These are phyloP conservation scores for Autographa pulchrina DNA, from an alignment of 2,888 invertebrate genomes.

Conservation along the genomic window DNA sequence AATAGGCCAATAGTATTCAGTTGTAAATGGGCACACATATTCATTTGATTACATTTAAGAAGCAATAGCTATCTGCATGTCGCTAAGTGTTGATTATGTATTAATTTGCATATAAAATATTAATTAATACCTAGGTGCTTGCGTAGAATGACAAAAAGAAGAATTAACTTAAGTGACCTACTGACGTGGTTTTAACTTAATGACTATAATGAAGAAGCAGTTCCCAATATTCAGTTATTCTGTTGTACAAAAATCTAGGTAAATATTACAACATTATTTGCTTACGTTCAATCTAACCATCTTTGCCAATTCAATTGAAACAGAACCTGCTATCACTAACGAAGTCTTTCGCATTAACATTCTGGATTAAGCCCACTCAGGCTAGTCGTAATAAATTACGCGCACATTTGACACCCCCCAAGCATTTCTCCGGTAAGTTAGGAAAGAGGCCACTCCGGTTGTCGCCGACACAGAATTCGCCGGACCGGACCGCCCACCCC, in stretches of 20 bases:
- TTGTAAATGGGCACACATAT: neutral
- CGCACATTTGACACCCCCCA: constrained; percentile 49
- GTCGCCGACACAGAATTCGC: constrained; percentile 75
- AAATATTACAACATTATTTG: neutral
- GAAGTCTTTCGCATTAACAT: constrained; percentile 44
- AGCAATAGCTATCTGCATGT: neutral
- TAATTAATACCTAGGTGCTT: neutral
- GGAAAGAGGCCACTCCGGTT: constrained; percentile 63
- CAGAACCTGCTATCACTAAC: constrained; percentile 18
- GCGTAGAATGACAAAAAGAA: too few species aligned
- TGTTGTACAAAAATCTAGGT: neutral
- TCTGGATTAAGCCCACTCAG: constrained; percentile 44
- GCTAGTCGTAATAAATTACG: constrained; percentile 45
- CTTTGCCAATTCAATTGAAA: constrained; percentile 17
- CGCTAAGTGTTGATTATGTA: neutral
- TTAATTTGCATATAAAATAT: neutral
- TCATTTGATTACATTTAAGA: constrained; percentile 6
- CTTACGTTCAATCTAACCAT: neutral
- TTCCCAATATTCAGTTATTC: neutral
- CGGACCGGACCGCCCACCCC: constrained; percentile 82
- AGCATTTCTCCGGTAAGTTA: constrained; percentile 62
- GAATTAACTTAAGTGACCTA: too few species aligned
- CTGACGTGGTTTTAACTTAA: too few species aligned
- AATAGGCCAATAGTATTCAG: constrained; percentile 3
- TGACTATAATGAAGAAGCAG: too few species aligned